These are phyloP conservation scores for Zelostemma sp. DNA, from an alignment of 1,140 invertebrate genomes.

Conservation along the genomic window DNA sequence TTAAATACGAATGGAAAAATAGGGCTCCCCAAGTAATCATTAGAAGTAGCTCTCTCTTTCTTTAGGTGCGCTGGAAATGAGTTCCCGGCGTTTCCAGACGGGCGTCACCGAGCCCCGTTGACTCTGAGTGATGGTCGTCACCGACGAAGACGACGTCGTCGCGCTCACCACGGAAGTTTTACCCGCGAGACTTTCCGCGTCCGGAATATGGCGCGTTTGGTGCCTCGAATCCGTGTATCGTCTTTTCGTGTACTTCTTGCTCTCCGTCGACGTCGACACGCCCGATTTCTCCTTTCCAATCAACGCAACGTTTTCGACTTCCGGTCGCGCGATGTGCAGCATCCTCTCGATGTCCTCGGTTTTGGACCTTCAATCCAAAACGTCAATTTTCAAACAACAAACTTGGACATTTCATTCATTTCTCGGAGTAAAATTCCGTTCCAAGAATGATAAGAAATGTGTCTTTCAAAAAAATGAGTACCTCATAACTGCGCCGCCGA, in stretches of 20 bases:
- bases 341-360: constrained; percentile 78
- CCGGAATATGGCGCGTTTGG: constrained; percentile 74
- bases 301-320: constrained; percentile 18
- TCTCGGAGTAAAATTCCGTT: no score
- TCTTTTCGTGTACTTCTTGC: constrained; percentile 75
- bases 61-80: constrained; percentile 82
- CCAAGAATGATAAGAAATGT: no score
- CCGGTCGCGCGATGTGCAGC: constrained; percentile 61
- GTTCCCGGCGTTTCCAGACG: constrained; percentile 83
- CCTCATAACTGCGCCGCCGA: constrained; percentile 76
- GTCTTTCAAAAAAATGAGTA: constrained; percentile 24
- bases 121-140: constrained; percentile 54
- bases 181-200: constrained; percentile 67
- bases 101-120: constrained; percentile 60
- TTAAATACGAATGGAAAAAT: no score
- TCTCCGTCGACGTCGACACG: constrained; percentile 64
- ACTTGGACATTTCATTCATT: no score
- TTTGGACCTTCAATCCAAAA: constrained; percentile 69
- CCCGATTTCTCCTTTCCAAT: constrained; percentile 16
- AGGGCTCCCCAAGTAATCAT: constrained; percentile 5
- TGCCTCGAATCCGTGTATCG: constrained; percentile 76
- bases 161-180: constrained; percentile 18
- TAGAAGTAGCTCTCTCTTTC: constrained; percentile 59
- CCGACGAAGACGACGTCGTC: constrained; percentile 48
- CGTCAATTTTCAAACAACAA: constrained; percentile 1